Evolutionary conservation across 2,113 vertebrate genomes (phyloP).

Genomic region (Daphoenositta chrysoptera): DNA sequence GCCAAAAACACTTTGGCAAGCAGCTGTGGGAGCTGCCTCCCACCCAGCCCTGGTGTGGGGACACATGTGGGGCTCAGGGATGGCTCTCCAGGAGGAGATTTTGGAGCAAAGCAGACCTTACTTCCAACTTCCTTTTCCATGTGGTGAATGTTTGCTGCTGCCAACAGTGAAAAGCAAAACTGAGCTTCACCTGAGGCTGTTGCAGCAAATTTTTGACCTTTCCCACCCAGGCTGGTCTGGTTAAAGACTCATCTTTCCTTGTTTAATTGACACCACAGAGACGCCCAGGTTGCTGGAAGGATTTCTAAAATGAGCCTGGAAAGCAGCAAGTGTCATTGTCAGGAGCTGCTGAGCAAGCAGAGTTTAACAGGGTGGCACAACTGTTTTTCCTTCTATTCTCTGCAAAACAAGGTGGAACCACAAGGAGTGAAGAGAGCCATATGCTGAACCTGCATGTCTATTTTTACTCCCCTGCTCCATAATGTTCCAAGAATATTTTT

Average conservation of each 20-base stretch:
- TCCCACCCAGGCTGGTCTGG: background rate
- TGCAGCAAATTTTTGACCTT: background rate
- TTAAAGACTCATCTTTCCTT: background rate
- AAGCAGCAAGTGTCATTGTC: background rate
- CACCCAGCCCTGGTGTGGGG: background rate
- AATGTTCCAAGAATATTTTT: slow-evolving; percentile 49
- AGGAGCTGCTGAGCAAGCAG: background rate
- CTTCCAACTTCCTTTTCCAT: background rate
- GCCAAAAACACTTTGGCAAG: rapidly evolving
- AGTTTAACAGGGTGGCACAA: background rate
- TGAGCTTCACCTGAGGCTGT: background rate
- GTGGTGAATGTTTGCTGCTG: background rate
- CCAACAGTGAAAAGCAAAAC: background rate
- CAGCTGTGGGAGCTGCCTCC: background rate
- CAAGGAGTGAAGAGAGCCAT: background rate
- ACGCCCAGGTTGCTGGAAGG: background rate
- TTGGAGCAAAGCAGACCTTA: background rate
- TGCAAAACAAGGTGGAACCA: background rate
- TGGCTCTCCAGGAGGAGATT: background rate
- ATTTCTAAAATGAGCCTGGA: background rate
- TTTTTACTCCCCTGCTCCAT: slow-evolving; percentile 37
- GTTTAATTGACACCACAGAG: background rate
- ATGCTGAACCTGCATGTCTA: slow-evolving; percentile 61
- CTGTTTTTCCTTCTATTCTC: background rate
- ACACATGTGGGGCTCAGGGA: rapidly evolving